A percentile compares a stretch with the other conserved stretches of the same genome.
phyloP scores from a whole-genome alignment of 1,140 invertebrate genomes.

The Sesamia nonagrioides region DNA sequence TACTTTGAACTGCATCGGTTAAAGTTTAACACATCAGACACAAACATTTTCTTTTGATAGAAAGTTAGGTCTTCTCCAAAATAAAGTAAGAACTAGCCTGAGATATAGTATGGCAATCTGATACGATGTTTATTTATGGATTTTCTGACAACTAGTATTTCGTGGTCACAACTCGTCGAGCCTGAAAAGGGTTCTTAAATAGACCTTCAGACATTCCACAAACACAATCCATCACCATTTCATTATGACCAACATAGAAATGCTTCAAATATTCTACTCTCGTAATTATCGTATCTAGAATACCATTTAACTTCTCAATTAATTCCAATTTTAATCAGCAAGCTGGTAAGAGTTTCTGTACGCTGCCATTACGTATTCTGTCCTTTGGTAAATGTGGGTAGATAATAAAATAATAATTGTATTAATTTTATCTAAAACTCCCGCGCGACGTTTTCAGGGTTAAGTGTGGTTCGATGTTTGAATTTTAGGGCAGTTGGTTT shows the following conservation, averaged over 20 bases:
- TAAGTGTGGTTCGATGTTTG: background rate
- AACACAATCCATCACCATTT: background rate
- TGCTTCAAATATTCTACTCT: background rate
- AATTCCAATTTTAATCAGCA: constrained; percentile 42
- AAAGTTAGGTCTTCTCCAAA: too few relatives aligned
- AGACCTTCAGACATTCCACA: too few relatives aligned
- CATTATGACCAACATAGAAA: constrained; percentile 5
- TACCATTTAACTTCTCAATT: constrained; percentile 31
- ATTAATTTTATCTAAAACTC: constrained; percentile 15
- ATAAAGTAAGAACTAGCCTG: too few relatives aligned
- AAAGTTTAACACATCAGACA: background rate
- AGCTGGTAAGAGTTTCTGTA: background rate
- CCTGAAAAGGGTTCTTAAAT: background rate
- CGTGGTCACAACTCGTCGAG: background rate
- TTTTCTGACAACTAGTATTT: too few relatives aligned
- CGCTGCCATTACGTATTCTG: constrained; percentile 15
- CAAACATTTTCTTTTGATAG: too few relatives aligned
- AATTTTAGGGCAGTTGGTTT: background rate
- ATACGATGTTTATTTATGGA: too few relatives aligned
- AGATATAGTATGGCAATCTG: too few relatives aligned
- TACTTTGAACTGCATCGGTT: background rate
- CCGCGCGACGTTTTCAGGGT: background rate
- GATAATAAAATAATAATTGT: constrained; percentile 22
- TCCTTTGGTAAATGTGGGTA: background rate
- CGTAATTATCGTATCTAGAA: constrained; percentile 20